phyloP scores from a whole-genome alignment of 2,797 vertebrate genomes.

The Pachyuromys duprasi region DNA sequence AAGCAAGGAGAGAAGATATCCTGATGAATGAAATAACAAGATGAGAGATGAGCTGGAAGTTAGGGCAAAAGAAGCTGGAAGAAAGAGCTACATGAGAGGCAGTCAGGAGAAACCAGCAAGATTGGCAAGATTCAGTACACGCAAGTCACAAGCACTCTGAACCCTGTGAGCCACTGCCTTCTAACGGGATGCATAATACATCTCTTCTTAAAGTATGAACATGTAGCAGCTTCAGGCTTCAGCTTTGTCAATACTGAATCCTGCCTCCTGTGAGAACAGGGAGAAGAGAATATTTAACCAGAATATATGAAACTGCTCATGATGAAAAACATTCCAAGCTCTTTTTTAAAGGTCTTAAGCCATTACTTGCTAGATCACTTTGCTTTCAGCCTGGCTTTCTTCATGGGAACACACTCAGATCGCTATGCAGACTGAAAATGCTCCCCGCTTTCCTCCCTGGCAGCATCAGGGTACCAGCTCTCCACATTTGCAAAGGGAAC shows the following conservation, averaged over 20 bases:
- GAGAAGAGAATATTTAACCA: neutral
- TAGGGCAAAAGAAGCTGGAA: neutral
- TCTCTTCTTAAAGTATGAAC: neutral
- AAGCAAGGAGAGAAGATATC: slow-evolving; percentile 40
- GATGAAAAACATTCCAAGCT: neutral
- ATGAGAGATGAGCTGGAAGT: slow-evolving; percentile 9
- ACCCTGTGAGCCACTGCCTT: accelerated
- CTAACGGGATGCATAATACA: accelerated
- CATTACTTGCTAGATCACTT: neutral
- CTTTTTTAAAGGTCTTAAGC: neutral
- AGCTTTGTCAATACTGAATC: neutral
- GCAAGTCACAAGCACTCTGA: neutral
- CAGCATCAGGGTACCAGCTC: accelerated
- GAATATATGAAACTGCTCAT: neutral
- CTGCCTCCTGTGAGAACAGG: neutral
- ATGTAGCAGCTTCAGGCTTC: neutral
- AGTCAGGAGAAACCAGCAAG: neutral
- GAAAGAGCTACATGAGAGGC: neutral
- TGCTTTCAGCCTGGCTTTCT: neutral
- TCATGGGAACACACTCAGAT: neutral
- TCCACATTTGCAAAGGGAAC: accelerated
- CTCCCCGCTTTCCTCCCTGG: neutral
- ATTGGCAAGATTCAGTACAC: accelerated
- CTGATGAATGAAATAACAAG: slow-evolving; percentile 41
- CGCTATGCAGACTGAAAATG: neutral